Evolutionary conservation across 1,140 invertebrate species (phyloP).

Genomic region (Drosophila sturtevanti): DNA sequence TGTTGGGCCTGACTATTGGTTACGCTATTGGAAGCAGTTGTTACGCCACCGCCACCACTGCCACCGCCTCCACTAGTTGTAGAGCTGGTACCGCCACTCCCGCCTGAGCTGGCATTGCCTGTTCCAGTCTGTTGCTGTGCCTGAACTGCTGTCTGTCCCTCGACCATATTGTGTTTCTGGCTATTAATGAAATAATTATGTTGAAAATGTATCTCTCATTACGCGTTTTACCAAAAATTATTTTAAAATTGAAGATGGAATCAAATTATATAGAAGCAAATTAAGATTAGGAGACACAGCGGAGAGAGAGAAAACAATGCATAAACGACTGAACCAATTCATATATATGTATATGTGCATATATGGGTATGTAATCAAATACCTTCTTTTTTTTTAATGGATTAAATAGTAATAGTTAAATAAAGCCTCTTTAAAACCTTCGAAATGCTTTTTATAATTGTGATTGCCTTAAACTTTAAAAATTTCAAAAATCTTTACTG

Average conservation of each 20-base stretch:
- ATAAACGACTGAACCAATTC: too few species aligned
- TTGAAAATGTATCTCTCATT: conserved; percentile 4
- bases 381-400: too few species aligned
- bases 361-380: too few species aligned
- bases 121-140: conserved; percentile 48
- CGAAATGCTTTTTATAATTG: not conserved
- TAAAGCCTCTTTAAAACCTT: not conserved
- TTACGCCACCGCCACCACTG: conserved; percentile 23
- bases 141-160: conserved; percentile 66
- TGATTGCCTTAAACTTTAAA: not conserved
- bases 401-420: conserved; percentile 18
- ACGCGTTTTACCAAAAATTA: conserved; percentile 20
- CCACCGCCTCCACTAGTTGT: conserved; percentile 19
- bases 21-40: conserved; percentile 35
- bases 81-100: conserved; percentile 19
- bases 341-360: too few species aligned
- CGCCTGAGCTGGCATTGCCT: conserved; percentile 23
- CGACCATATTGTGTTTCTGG: conserved; percentile 61
- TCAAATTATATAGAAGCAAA: too few species aligned
- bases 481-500: not conserved
- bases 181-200: conserved; percentile 7
- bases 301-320: conserved; percentile 19
- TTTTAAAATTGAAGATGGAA: not conserved
- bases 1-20: conserved; percentile 66
- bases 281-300: not conserved